Base-by-base conservation (phyloP, 2,797 vertebrate species). In the Syndactyla subalaris region DNA sequence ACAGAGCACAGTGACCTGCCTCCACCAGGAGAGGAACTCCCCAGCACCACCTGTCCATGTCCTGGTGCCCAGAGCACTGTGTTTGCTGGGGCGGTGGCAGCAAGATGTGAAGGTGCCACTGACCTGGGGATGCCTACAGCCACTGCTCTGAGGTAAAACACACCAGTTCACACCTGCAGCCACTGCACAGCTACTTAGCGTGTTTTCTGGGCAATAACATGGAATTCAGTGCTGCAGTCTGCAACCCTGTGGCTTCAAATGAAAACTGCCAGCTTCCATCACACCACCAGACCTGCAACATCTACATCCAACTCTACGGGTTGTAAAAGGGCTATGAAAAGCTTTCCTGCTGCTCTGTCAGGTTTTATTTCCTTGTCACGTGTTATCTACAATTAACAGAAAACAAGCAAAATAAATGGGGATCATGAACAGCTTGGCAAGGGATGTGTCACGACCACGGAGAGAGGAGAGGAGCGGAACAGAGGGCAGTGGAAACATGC, bases 401-500 rank as follows among this genome's bases (percentile, higher is more conserved):
- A 96, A 97, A 98, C 97, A 94, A 97, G 95, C 97, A 97, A 97
- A 97, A 97, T 95, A 97, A 97, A 96, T 97, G 93, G 85, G 95
- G 89, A 94, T 95, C 74, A 97, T 92, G 92, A 98, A 97, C 95
- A 94, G 96, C 94, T 97, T 97, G 94, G 97, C 52, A 43, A 97
- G 97, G 95, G 96, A 97, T 66, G 91, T 88, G 96, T 95, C 96
- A 96, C 36, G 94, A 97, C 97, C 97, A 97, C 34, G 83, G 96
- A 95, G 97, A 79, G 97, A 95, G 95, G 97, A 95, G 95, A 98
- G 95, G 93, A 98, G 96, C 97, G 97, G 95, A 97, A 98, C 97
- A 95, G 97, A 97, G 93, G 98, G 98, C 97, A 98, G 98, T 97
- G 97, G 95, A 92, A 96, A 97, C 98, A 96, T 98, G 98, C 98